Percentiles rank a stretch among this genome's conserved stretches.
Evolutionary conservation across 2,797 vertebrate species (phyloP).

Genomic region (Salarias fasciatus): DNA sequence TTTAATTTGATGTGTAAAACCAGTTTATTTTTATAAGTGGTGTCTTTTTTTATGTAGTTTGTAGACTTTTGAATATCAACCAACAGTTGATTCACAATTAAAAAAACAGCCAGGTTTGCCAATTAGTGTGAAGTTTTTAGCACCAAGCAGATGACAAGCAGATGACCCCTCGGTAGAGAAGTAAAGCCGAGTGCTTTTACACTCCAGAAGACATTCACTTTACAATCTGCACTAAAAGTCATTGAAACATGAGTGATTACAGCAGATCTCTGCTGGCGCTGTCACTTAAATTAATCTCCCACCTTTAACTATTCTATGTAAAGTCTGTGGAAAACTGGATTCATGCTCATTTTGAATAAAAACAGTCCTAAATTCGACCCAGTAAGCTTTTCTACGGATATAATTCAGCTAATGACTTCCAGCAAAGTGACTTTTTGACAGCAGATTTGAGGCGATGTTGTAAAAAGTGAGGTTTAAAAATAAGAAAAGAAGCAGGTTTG

Average conservation of each 20-base stretch:
- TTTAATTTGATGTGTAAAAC: too few relatives aligned
- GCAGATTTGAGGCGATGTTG: slow-evolving; percentile 1
- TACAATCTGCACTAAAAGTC: slow-evolving; percentile 6
- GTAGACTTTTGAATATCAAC: too few relatives aligned
- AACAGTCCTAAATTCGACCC: slow-evolving; percentile 34
- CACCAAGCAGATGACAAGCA: too few relatives aligned
- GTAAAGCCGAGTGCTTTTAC: neutral
- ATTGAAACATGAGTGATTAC: slow-evolving; percentile 14
- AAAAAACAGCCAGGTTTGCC: too few relatives aligned
- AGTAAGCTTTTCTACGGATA: slow-evolving; percentile 15
- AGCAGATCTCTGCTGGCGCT: slow-evolving; percentile 15
- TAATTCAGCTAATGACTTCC: slow-evolving; percentile 39
- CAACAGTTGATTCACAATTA: too few relatives aligned
- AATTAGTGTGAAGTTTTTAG: too few relatives aligned
- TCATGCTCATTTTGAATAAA: slow-evolving; percentile 36
- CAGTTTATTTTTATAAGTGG: too few relatives aligned
- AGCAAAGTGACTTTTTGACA: slow-evolving; percentile 20
- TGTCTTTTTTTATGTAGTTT: too few relatives aligned
- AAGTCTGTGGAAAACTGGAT: slow-evolving; percentile 50
- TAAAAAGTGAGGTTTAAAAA: neutral
- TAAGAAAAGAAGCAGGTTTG: neutral
- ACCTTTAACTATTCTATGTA: slow-evolving; percentile 29
- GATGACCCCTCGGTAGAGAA: too few relatives aligned
- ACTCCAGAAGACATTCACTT: slow-evolving; percentile 5
- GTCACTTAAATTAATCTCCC: slow-evolving; percentile 27